A percentile compares a stretch with the other conserved stretches of the same genome.
phyloP scores from a whole-genome alignment of 2,797 vertebrate genomes.

The Micromesistius poutassou region DNA sequence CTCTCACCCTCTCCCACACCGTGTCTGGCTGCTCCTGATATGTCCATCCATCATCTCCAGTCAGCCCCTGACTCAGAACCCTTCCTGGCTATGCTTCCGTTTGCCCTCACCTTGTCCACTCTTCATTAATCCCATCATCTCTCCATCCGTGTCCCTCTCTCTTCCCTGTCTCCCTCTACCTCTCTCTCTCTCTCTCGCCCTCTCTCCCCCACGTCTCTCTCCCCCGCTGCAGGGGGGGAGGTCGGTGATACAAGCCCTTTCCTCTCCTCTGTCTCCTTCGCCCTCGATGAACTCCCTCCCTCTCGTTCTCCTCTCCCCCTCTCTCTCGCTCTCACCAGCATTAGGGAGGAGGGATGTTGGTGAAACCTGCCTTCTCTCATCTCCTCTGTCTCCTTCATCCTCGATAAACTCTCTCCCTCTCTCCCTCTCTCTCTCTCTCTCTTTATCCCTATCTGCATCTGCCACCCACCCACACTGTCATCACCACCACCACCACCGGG shows the following conservation, averaged over 20 bases:
- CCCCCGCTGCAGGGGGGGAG: neutral
- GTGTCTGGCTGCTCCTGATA: slow-evolving; percentile 8
- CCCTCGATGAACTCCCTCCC: slow-evolving; percentile 59
- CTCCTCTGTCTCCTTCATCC: slow-evolving; percentile 25
- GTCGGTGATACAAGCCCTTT: neutral
- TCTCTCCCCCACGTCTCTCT: slow-evolving; percentile 45
- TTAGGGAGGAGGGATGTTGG: slow-evolving; percentile 8
- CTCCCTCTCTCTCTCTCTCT: slow-evolving; percentile 44
- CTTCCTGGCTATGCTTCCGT: slow-evolving; percentile 16
- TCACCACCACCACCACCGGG: neutral
- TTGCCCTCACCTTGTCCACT: slow-evolving; percentile 33
- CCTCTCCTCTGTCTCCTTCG: slow-evolving; percentile 19
- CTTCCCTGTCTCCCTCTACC: slow-evolving; percentile 51
- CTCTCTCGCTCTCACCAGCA: slow-evolving; percentile 38
- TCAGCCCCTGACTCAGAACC: slow-evolving; percentile 26
- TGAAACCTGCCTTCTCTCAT: slow-evolving; percentile 11
- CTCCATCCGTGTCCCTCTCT: slow-evolving; percentile 7
- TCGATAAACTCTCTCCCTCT: slow-evolving; percentile 58
- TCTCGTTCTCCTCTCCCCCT: slow-evolving; percentile 30
- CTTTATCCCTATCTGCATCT: slow-evolving; percentile 29
- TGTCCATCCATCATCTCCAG: slow-evolving; percentile 54
- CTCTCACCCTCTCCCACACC: neutral
- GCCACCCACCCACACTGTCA: neutral
- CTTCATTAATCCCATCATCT: slow-evolving; percentile 25
- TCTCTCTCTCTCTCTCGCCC: slow-evolving; percentile 19